phyloP scores from a whole-genome alignment of 64 coral and sea anemone genomes.

The Astreopora myriophthalma region DNA sequence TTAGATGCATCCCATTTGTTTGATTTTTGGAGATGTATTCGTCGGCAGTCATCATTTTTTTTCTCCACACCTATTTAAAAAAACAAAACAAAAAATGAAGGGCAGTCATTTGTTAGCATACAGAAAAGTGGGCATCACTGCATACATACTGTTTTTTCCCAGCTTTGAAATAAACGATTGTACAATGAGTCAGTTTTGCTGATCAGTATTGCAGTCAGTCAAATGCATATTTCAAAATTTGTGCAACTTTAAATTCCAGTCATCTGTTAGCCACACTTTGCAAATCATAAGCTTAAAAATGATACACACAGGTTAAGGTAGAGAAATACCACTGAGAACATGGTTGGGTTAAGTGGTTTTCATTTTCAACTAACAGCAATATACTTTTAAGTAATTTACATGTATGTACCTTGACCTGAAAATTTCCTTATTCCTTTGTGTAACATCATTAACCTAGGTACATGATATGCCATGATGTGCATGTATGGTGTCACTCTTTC shows the following conservation, averaged over 20 bases:
- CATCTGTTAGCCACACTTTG: too few relatives aligned
- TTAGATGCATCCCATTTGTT: slow-evolving; percentile 64
- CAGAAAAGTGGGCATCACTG: too few relatives aligned
- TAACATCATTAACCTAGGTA: slow-evolving; percentile 51
- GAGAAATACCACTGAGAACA: too few relatives aligned
- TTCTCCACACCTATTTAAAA: slow-evolving; percentile 50
- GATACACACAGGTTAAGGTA: too few relatives aligned
- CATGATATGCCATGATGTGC: slow-evolving; percentile 72
- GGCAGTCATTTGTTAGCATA: background rate
- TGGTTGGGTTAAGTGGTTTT: too few relatives aligned
- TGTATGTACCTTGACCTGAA: slow-evolving; percentile 70
- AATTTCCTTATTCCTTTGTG: slow-evolving; percentile 66
- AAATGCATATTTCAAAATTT: too few relatives aligned
- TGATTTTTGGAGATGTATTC: slow-evolving; percentile 25
- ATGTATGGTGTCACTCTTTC: slow-evolving; percentile 56
- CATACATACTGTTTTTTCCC: too few relatives aligned
- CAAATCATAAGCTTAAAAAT: too few relatives aligned
- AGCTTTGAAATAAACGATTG: background rate
- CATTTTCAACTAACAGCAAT: too few relatives aligned
- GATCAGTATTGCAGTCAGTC: background rate
- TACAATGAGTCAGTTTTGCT: background rate
- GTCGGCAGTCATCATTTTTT: slow-evolving; percentile 47
- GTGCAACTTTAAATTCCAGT: too few relatives aligned
- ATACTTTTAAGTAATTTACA: background rate
- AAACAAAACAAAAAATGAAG: background rate